Percentiles rank a stretch among this genome's conserved stretches.
phyloP scores from a whole-genome alignment of 2,888 invertebrate species.

The Lochmaea capreae region DNA sequence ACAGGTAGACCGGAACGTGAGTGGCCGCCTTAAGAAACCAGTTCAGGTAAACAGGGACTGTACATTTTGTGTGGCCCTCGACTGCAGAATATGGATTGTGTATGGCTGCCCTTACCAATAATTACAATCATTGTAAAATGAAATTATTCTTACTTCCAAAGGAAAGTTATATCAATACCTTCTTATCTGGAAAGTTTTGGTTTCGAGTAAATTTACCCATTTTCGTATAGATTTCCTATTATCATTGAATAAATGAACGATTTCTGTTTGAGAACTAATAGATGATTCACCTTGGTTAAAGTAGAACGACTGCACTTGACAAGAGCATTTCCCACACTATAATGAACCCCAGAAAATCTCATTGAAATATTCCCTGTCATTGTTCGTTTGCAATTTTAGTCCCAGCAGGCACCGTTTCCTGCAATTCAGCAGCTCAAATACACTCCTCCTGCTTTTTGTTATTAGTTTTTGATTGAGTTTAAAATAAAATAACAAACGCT shows the following conservation, averaged over 20 bases:
- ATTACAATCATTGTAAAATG: no score
- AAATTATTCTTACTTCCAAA: neutral
- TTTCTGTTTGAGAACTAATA: neutral
- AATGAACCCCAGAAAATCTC: slow-evolving; percentile 38
- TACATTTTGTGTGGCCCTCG: no score
- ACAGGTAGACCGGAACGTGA: no score
- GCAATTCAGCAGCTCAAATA: slow-evolving; percentile 31
- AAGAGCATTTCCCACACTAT: slow-evolving; percentile 34
- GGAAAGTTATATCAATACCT: neutral
- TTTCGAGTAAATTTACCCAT: no score
- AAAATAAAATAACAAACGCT: slow-evolving; percentile 15
- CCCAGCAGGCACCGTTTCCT: slow-evolving; percentile 44
- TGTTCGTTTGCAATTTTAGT: slow-evolving; percentile 47
- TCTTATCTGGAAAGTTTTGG: no score
- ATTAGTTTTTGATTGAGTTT: slow-evolving; percentile 34
- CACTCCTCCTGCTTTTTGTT: slow-evolving; percentile 26
- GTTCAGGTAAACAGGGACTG: no score
- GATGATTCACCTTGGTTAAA: slow-evolving; percentile 18
- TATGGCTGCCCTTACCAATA: no score
- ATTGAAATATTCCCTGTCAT: slow-evolving; percentile 48
- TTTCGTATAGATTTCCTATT: neutral
- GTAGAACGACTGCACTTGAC: slow-evolving; percentile 40
- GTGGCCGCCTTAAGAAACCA: no score
- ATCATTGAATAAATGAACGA: neutral
- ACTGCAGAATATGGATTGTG: no score